A percentile compares a stretch with the other conserved stretches of the same genome.
These are phyloP conservation scores for Drosophila ochracea DNA, from an alignment of 2,888 invertebrate species.

Conservation along the genomic window DNA sequence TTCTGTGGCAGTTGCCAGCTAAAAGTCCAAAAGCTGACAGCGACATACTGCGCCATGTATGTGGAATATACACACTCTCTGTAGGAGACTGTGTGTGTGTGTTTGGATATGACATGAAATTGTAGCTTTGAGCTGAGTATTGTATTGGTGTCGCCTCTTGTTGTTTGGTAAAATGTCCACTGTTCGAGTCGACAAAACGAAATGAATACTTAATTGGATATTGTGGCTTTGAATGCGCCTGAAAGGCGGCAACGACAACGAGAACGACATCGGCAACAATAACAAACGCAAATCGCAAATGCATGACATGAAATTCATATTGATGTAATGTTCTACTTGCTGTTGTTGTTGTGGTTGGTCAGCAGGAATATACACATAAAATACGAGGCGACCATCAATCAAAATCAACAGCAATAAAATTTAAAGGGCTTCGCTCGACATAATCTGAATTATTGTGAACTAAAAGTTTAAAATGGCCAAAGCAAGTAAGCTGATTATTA, in stretches of 20 bases:
- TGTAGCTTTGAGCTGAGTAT: constrained; percentile 47
- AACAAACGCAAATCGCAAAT: constrained; percentile 6
- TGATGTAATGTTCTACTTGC: constrained; percentile 8
- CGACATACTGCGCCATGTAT: constrained; percentile 38
- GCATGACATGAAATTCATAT: constrained; percentile 25
- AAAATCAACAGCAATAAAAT: constrained; percentile 4
- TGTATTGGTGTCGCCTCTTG: constrained; percentile 29
- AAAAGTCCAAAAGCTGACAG: constrained; percentile 42
- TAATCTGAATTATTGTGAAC: not conserved
- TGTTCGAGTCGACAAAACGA: constrained; percentile 69
- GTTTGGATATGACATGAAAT: constrained; percentile 61
- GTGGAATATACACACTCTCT: constrained; percentile 15
- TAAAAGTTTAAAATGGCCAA: not conserved
- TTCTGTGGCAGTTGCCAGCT: constrained; percentile 47
- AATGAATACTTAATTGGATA: constrained; percentile 77
- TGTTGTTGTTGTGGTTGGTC: not conserved
- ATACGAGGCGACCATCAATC: constrained; percentile 11
- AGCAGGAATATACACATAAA: not conserved
- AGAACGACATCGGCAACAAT: constrained; percentile 28
- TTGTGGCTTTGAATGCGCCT: constrained; percentile 68
- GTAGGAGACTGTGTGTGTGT: not conserved
- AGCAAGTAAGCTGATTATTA: not conserved
- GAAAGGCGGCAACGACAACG: constrained; percentile 53
- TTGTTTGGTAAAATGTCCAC: constrained; percentile 30
- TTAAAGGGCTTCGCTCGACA: not conserved